Evolutionary conservation across 1,140 invertebrate species (phyloP), one percentile per base, ranked within the genome.

Genomic region (Ctenoplectra terminalis): DNA sequence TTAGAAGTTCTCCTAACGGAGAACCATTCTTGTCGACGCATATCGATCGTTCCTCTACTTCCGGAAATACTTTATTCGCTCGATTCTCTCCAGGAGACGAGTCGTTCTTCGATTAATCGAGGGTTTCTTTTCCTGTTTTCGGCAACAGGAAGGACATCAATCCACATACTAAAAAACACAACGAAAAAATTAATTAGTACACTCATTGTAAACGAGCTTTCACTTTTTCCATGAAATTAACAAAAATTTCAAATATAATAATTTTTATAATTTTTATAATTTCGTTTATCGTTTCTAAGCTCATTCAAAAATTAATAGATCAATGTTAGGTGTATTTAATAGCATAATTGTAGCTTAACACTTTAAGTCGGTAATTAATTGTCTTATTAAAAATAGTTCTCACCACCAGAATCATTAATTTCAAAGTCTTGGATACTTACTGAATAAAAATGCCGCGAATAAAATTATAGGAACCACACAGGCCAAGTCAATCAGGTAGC

Each of bases 401-500:
- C 3, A 13, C 26, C 46, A 48, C n/a, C 17, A 8, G 20, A 46
- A n/a, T 29, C 3, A 9, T 2, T 26, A 1, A 31, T 17, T 26
- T n/a, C 17, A 69, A 48, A 6, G 5, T 34, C 6, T 0, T 6
- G 1, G 46, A 15, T 67, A 95, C 95, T 96, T 93, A 96, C 96
- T 93, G 81, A 96, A 95, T 54, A 97, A 91, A 93, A 96, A 95
- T 87, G 94, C 94, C 87, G 96, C 94, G 90, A 96, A 96, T 43
- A 96, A 86, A 37, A 95, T 94, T 37, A 97, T 95, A 13, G 96
- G 96, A 77, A 97, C 92, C 48, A 95, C 94, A 87, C 96, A 97
- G 88, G 96, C 96, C 73, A 96, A 93, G 93, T 97, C 96, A 70
- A 97, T 96, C 29, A 97, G 92, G 89, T 96, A 96, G 54, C 96